Evolutionary conservation across 2,797 vertebrate species (phyloP).

Genomic region (Sebastolobus alascanus): DNA sequence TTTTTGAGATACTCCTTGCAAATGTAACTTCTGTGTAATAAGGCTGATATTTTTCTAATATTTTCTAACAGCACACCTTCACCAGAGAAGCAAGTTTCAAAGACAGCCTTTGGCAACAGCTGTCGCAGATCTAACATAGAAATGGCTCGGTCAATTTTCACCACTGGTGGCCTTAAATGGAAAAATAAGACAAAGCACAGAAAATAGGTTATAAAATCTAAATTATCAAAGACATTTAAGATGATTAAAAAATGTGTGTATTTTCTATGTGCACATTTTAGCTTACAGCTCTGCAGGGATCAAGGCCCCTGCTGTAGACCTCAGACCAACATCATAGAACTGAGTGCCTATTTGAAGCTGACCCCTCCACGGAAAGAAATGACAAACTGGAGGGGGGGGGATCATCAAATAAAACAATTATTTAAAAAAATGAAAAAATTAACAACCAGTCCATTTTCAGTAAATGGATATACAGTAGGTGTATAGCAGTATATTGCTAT

Average conservation of each 20-base stretch:
- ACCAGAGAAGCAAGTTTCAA: constrained; percentile 80
- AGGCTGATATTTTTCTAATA: background rate
- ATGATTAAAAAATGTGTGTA: background rate
- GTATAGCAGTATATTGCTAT: background rate
- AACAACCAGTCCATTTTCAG: background rate
- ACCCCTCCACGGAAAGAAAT: constrained; percentile 83
- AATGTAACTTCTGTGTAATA: background rate
- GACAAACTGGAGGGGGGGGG: constrained; percentile 61
- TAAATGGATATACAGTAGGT: background rate
- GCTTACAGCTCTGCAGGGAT: constrained; percentile 83
- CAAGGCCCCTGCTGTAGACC: constrained; percentile 65
- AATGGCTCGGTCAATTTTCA: constrained; percentile 75
- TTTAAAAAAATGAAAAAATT: background rate
- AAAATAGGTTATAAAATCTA: background rate
- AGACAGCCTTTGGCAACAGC: constrained; percentile 77
- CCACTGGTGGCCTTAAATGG: constrained; percentile 75
- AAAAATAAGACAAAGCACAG: constrained; percentile 2
- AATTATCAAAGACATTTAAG: background rate
- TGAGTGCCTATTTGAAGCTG: constrained; percentile 75
- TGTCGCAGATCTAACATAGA: constrained; percentile 75
- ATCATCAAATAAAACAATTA: constrained; percentile 10
- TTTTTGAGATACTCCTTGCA: background rate
- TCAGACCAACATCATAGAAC: constrained; percentile 74
- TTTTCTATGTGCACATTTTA: constrained; percentile 10
- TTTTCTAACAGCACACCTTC: constrained; percentile 77